phyloP scores from a whole-genome alignment of 1,140 invertebrate species.

The Halictus rubicundus region DNA sequence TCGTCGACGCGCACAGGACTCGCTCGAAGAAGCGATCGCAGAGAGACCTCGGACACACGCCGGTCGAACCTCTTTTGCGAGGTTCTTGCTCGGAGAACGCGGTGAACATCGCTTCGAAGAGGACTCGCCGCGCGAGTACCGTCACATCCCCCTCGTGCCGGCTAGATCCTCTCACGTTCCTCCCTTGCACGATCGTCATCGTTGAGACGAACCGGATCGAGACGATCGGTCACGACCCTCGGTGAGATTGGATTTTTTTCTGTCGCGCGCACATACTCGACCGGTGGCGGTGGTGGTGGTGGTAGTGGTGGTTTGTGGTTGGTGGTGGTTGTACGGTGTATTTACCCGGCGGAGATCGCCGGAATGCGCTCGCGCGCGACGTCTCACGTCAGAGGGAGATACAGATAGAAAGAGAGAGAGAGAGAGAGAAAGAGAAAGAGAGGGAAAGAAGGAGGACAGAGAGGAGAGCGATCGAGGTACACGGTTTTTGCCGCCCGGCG shows the following conservation, averaged over 20 bases:
- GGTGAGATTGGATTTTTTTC: slow-evolving; percentile 26
- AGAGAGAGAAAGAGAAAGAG: slow-evolving; percentile 18
- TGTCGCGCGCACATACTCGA: neutral
- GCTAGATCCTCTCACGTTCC: neutral
- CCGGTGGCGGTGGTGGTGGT: slow-evolving; percentile 17
- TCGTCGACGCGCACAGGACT: neutral
- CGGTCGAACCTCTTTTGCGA: too few relatives aligned
- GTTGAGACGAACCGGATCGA: too few relatives aligned
- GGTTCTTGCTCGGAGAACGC: too few relatives aligned
- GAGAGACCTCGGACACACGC: neutral
- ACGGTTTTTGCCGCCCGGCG: slow-evolving; percentile 51
- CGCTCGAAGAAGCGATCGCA: neutral
- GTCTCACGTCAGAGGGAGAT: slow-evolving; percentile 17
- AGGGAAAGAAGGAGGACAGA: slow-evolving; percentile 12
- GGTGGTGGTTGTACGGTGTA: slow-evolving; percentile 29
- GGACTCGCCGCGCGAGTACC: too few relatives aligned
- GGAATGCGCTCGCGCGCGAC: slow-evolving; percentile 34
- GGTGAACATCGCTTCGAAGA: too few relatives aligned
- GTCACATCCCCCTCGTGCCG: too few relatives aligned
- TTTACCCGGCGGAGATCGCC: slow-evolving; percentile 39
- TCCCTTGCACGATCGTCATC: neutral
- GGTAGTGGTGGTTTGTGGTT: slow-evolving; percentile 30
- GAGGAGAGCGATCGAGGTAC: slow-evolving; percentile 47
- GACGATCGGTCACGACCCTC: slow-evolving; percentile 20
- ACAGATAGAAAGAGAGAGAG: slow-evolving; percentile 9